phyloP scores from a whole-genome alignment of 1,140 invertebrate genomes.

The Paracyclopina nana region DNA sequence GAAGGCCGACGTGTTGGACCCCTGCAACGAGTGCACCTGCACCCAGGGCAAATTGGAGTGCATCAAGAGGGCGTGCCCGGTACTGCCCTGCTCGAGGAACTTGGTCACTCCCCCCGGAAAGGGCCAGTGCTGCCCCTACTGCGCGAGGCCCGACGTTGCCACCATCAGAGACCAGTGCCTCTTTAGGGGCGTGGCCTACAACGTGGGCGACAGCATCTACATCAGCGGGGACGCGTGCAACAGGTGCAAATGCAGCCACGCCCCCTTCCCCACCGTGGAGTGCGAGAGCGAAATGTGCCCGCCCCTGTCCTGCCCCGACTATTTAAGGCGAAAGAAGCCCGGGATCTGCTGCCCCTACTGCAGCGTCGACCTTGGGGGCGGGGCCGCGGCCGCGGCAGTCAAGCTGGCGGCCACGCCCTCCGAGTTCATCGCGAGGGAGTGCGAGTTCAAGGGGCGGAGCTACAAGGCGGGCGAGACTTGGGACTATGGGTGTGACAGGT shows the following conservation, averaged over 20 bases:
- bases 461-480: conserved; percentile 2
- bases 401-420: no score
- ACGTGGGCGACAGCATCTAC: conserved; percentile 1
- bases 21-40: background rate
- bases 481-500: background rate
- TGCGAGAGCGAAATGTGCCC: background rate
- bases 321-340: no score
- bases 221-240: background rate
- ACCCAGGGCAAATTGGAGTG: background rate
- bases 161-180: background rate
- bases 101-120: no score
- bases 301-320: background rate
- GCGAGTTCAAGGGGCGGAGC: background rate
- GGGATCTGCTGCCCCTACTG: no score
- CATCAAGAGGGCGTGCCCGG: background rate
- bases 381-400: no score
- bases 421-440: no score
- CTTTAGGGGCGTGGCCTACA: background rate
- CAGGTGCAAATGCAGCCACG: background rate
- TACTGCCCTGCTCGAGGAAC: background rate
- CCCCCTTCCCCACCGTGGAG: background rate
- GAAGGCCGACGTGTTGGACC: background rate
- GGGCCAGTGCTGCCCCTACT: no score
- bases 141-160: no score
- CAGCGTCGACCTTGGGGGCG: no score